Evolutionary conservation across 1,140 invertebrate species (phyloP), one percentile per base, ranked within the genome.

Genomic region (Drosophila murphyi): DNA sequence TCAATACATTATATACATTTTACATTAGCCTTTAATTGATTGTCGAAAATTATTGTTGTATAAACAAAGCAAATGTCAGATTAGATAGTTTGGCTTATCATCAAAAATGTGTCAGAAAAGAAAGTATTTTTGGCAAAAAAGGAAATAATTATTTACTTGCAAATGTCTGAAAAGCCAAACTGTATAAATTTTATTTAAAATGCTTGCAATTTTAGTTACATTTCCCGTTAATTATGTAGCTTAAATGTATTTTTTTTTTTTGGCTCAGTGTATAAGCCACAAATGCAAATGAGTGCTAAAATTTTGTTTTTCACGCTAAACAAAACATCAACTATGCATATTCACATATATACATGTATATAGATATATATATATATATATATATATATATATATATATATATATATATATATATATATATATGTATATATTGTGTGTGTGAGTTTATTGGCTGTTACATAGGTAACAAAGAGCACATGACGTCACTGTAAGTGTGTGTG

Each of bases 251-350:
- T 5, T 8, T 12, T 12, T 29, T 2, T 20, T 3, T 50, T 50
- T 72, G 20, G 34, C 4, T n/a, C 63, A 31, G 64, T 62, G 76
- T 50, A 72, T 29, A 67, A 35, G 51, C 55, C 20, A 20, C 20
- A 20, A 20, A 37, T 68, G 73, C 50, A 80, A 81, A 78, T 81
- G 71, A 63, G 64, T 74, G 65, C 75, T 67, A 65, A 65, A 80
- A 74, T 62, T 67, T 52, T 65, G 31, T 41, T 20, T 20, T 65
- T 65, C 70, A 72, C 70, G 70, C 70, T 69, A 69, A 68, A 45
- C 50, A 73, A 68, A 55, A 39, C 41, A 72, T 47, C 47, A 59
- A 72, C 67, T 59, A 60, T 60, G 56, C 56, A 62, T 37, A 72
- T 59, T 65, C 45, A 69, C 34, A 12, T 12, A 12, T 12, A 12